Percentiles rank a stretch among this genome's conserved stretches.
Evolutionary conservation across 2,888 invertebrate species (phyloP).

Genomic region (Harmothoe impar): DNA sequence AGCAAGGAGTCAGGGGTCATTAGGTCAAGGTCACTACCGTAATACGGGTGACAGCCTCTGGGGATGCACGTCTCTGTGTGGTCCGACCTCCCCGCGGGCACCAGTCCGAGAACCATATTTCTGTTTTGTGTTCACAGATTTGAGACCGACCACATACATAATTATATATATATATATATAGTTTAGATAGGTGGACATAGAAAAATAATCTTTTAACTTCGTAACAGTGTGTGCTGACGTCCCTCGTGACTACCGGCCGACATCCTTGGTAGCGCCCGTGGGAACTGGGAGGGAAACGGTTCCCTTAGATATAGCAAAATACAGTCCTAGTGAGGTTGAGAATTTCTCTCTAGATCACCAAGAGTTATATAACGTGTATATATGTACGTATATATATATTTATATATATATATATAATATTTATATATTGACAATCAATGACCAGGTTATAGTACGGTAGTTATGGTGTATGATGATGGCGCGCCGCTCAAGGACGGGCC

Average conservation of each 20-base stretch:
- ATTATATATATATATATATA: slow-evolving; percentile 52
- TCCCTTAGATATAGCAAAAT: slow-evolving; percentile 55
- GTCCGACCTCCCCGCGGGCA: neutral
- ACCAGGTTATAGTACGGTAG: slow-evolving; percentile 56
- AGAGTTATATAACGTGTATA: slow-evolving; percentile 60
- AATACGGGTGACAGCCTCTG: slow-evolving; percentile 10
- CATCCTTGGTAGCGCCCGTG: neutral
- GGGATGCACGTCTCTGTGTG: neutral
- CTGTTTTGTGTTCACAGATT: slow-evolving; percentile 11
- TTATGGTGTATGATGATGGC: slow-evolving; percentile 46
- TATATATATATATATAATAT: slow-evolving; percentile 60
- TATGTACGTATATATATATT: slow-evolving; percentile 61
- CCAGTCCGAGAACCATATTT: neutral
- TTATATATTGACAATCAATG: slow-evolving; percentile 62
- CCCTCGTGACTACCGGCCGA: neutral
- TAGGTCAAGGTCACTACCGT: slow-evolving; percentile 36
- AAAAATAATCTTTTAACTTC: slow-evolving; percentile 63
- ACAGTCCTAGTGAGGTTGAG: slow-evolving; percentile 56
- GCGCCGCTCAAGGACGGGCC: neutral
- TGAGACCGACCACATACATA: slow-evolving; percentile 49
- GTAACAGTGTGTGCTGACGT: slow-evolving; percentile 45
- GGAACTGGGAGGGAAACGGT: neutral
- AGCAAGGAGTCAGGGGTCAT: slow-evolving; percentile 55
- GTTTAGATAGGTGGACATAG: slow-evolving; percentile 60
- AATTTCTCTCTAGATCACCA: slow-evolving; percentile 42